These are phyloP conservation scores for Acanthiza pusilla DNA, from an alignment of 2,797 vertebrate species.

Conservation along the genomic window DNA sequence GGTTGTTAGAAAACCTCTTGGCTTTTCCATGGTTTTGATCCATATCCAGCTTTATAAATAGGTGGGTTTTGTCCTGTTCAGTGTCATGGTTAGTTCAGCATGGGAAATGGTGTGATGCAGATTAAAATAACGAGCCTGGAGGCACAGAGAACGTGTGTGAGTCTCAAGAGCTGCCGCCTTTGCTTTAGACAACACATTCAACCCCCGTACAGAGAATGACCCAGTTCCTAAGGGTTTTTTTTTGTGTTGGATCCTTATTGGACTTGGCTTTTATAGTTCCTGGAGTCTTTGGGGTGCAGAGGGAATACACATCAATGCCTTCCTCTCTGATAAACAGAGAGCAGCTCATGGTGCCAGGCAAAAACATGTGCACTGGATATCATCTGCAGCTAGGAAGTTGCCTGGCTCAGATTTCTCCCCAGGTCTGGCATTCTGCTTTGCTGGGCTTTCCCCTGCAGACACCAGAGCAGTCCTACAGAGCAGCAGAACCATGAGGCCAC, in stretches of 20 bases:
- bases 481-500: background rate
- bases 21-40: background rate
- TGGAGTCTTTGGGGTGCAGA: background rate
- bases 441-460: background rate
- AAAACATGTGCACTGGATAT: background rate
- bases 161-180: background rate
- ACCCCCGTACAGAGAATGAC: background rate
- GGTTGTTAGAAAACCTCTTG: background rate
- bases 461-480: background rate
- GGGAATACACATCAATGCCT: background rate
- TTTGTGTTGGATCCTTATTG: background rate
- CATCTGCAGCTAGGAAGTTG: background rate
- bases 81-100: background rate
- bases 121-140: constrained; percentile 34
- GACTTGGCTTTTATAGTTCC: background rate
- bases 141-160: background rate
- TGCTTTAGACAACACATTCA: constrained; percentile 16
- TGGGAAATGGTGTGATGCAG: background rate
- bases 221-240: background rate
- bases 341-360: background rate
- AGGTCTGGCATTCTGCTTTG: background rate
- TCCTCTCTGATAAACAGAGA: background rate
- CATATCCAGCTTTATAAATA: constrained; percentile 16
- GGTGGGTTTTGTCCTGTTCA: background rate
- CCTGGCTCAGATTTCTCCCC: background rate